Evolutionary conservation across 1,140 invertebrate genomes (phyloP), one percentile per base, ranked within the genome.

Genomic region (Zaprionus africanus): DNA sequence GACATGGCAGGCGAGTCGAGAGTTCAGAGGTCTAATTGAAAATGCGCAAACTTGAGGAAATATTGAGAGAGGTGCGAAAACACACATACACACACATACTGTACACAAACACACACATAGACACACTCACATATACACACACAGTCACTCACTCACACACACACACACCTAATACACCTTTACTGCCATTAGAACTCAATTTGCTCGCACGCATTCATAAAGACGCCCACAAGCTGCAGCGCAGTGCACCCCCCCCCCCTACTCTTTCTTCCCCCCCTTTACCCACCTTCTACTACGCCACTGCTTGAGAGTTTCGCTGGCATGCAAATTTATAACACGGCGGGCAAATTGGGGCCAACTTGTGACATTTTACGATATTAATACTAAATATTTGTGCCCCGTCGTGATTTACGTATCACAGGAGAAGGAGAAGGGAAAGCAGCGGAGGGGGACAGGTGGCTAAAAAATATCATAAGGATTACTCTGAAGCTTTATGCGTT

Each of bases 11-110:
- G 51, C 57, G 56, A 78, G 65, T 71, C 31, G 63, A 54, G 78
- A 81, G 87, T 87, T 91, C 87, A 91, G 87, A 91, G 87, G 87
- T 91, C 87, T 91, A 91, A 91, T 91, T 91, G 87, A 91, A 91
- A 91, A 91, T 91, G 80, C 87, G 90, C 83, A 66, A 87, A 87
- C 84, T 87, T 87, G 79, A 84, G 88, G 67, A 76, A 88, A 84
- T 87, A 87, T 87, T 87, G 84, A 83, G 84, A 87, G 84, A 66
- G 61, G 46, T 36, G 46, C 28, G 65, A 73, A 22, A 17, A 62
- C 15, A 54, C 17, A 67, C 34, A 56, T 24, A 64, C 46, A 26
- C 13, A 38, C 5, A 26, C 17, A 38, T 34, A 34, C 31, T 26
- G 4, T 5, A 61, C 13, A 53, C 17, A 66, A 7, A 56, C 17